These are phyloP conservation scores for Solenopsis invicta DNA, from an alignment of 1,140 invertebrate genomes.

Conservation along the genomic window DNA sequence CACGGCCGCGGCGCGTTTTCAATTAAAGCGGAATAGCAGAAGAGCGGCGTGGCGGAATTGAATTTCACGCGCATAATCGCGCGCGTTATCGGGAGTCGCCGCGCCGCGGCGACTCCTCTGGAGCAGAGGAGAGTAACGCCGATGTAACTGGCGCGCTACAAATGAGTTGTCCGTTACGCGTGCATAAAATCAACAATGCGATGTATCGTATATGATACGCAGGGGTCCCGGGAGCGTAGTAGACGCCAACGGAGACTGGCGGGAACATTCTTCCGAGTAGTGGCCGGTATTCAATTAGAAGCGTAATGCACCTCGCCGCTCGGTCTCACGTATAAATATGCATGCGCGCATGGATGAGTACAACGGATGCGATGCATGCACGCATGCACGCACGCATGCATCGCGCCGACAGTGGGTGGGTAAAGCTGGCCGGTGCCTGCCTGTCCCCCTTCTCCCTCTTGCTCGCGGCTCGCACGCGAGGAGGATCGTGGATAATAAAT, in stretches of 20 bases:
- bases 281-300: slow-evolving; percentile 69
- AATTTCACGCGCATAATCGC: slow-evolving; percentile 55
- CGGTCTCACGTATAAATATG: slow-evolving; percentile 65
- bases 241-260: slow-evolving; percentile 27
- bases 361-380: slow-evolving; percentile 41
- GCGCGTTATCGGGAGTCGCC: slow-evolving; percentile 17
- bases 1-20: slow-evolving; percentile 14
- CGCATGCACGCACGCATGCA: slow-evolving; percentile 39
- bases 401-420: slow-evolving; percentile 31
- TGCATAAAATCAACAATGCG: slow-evolving; percentile 55
- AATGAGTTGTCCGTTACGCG: slow-evolving; percentile 55
- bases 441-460: not conserved
- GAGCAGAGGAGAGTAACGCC: not conserved
- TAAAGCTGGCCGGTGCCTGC: slow-evolving; percentile 1
- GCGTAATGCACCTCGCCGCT: slow-evolving; percentile 53
- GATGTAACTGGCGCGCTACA: not conserved
- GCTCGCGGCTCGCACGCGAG: slow-evolving; percentile 51
- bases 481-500: slow-evolving; percentile 68
- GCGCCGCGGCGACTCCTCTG: not conserved
- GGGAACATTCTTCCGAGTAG: slow-evolving; percentile 52
- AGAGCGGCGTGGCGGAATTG: slow-evolving; percentile 18
- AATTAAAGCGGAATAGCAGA: slow-evolving; percentile 44
- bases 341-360: slow-evolving; percentile 39
- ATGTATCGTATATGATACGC: slow-evolving; percentile 28
- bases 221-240: slow-evolving; percentile 27